Conservation (phyloP, 2,888 invertebrate species). For the Callimorpha dominula region DNA sequence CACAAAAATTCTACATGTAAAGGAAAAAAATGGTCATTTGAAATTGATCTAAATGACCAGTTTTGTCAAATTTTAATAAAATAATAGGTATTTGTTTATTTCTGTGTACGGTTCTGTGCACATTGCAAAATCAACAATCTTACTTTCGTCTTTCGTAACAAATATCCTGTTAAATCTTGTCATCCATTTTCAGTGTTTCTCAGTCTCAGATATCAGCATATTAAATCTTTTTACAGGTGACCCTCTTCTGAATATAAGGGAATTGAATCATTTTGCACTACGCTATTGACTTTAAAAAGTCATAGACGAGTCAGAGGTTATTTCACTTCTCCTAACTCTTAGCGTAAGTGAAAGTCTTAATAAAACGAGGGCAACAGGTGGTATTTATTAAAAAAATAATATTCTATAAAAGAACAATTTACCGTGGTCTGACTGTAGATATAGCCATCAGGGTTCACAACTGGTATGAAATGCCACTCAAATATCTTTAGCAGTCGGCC, state of each 20-base stretch:
- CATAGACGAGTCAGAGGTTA: too few species aligned
- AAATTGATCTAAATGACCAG: background rate
- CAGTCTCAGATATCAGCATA: too few species aligned
- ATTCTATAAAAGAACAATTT: conserved; percentile 4
- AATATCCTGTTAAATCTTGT: too few species aligned
- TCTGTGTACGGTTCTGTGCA: background rate
- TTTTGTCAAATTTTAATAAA: background rate
- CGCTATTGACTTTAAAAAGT: too few species aligned
- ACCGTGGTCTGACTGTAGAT: conserved; percentile 51
- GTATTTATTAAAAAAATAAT: background rate
- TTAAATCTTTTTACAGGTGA: too few species aligned
- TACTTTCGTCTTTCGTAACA: background rate
- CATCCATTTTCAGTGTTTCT: too few species aligned
- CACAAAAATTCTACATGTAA: background rate
- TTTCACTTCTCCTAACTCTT: too few species aligned
- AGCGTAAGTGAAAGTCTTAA: too few species aligned
- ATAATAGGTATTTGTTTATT: background rate
- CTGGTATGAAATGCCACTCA: conserved; percentile 91
- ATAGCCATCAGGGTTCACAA: conserved; percentile 89
- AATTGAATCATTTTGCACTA: too few species aligned
- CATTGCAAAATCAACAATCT: background rate
- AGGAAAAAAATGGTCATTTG: too few species aligned
- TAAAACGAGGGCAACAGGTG: too few species aligned
- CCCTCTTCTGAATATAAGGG: too few species aligned
- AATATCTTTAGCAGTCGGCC: conserved; percentile 74